Base-by-base conservation (phyloP, 2,797 vertebrate species). In the Xenopus petersii region DNA sequence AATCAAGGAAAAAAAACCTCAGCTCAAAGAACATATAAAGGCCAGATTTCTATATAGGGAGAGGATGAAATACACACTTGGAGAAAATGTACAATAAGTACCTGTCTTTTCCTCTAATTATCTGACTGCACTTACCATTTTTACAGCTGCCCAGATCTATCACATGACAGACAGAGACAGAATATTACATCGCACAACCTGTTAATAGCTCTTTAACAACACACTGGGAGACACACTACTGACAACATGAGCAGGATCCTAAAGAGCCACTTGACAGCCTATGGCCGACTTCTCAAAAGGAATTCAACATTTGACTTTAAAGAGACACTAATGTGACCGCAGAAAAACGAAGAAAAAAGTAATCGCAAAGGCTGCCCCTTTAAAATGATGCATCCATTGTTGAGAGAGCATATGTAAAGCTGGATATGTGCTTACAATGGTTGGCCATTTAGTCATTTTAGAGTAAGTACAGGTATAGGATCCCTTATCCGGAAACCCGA, bases 11-110 rank as follows among this genome's bases (percentile, higher is more conserved):
- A 74, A 47, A 94, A 96, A 93, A 89, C 88, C 87, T 15, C 92
- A 84, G 88, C 87, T 86, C 88, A 81, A 36, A 87, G 88, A 90
- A 90, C 91, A 90, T 92, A 94, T 94, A 96, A 97, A 95, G 94
- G 94, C 94, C 95, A 95, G 88, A 84, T 91, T 90, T 94, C 91
- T 91, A 93, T 94, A 93, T 94, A 83, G 87, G 82, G 81, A 85
- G 49, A 79, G 62, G 71, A 81, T 72, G 77, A 65, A 80, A 87
- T 78, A 75, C 16, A 49, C 36, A 75, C 70, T 75, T 46, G 63
- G 71, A 86, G 63, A 75, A 73, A 82, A 82, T 84, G 88, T 87
- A 86, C 4, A 81, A 79, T 82, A 76, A 77, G 67, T 83, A 81
- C 54, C 70, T 83, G 75, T 80, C 83, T 84, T 74, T 84, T 70